Conservation (phyloP, 23 tunicate genomes). For the Styela clava region DNA sequence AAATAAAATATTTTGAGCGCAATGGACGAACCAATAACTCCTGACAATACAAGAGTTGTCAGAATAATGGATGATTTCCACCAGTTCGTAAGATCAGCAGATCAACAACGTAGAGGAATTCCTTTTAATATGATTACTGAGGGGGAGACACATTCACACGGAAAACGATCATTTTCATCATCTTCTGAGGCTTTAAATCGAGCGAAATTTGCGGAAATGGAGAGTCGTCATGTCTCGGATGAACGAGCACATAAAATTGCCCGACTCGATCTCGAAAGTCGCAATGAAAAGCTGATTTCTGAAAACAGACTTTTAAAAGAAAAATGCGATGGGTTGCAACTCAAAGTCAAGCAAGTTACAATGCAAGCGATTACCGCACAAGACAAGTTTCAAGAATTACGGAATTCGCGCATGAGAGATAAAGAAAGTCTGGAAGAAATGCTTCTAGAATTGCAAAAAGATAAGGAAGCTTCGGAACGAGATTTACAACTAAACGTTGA, state of each 20-base stretch:
- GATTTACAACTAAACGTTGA: not conserved
- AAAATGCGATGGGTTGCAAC: not conserved
- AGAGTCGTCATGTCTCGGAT: conserved; percentile 36
- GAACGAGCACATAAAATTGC: conserved; percentile 50
- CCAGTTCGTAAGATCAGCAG: conserved; percentile 7
- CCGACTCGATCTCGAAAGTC: conserved; percentile 41
- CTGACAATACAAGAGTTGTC: conserved; percentile 25
- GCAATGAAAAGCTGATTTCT: conserved; percentile 16
- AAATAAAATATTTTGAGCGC: not conserved
- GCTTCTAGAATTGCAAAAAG: not conserved
- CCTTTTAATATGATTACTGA: conserved; percentile 9
- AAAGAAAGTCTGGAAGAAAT: conserved; percentile 17
- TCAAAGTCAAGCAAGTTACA: conserved; percentile 5
- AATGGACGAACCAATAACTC: conserved; percentile 15
- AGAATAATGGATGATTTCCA: conserved; percentile 18
- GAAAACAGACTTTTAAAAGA: conserved; percentile 30
- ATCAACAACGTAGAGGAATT: not conserved
- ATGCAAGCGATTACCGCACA: conserved; percentile 17
- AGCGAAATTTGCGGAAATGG: conserved; percentile 38
- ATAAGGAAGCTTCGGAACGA: conserved; percentile 1
- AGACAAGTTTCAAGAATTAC: conserved; percentile 9
- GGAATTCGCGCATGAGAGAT: not conserved
- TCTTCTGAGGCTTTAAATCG: not conserved
- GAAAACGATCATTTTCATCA: not conserved
- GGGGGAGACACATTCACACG: not conserved